Conservation (phyloP, 1,140 invertebrate genomes). For the Coptotermes formosanus region DNA sequence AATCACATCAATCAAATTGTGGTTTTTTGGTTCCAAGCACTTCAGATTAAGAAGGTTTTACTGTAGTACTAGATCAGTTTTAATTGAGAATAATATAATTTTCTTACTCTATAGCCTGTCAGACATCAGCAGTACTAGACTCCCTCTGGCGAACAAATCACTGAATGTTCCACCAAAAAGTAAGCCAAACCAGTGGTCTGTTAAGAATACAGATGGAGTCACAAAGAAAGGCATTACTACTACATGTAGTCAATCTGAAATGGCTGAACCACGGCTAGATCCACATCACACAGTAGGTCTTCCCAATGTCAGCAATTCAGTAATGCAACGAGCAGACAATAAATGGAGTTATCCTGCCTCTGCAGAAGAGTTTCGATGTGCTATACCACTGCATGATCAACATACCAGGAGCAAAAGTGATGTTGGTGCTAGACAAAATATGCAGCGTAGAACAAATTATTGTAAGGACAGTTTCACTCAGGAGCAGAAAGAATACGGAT, state of each 20-base stretch:
- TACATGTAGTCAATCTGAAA: background rate
- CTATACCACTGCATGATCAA: background rate
- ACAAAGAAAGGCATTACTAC: background rate
- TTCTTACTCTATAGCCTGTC: background rate
- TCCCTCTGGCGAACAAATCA: background rate
- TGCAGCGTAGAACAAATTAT: background rate
- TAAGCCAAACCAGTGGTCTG: background rate
- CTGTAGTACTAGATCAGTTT: too few relatives aligned
- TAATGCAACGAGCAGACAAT: background rate
- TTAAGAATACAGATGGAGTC: background rate
- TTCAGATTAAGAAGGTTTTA: too few relatives aligned
- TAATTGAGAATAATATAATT: background rate
- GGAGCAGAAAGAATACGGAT: background rate
- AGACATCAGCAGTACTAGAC: slow-evolving; percentile 1
- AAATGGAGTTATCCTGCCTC: background rate
- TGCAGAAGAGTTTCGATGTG: background rate
- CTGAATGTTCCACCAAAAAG: background rate
- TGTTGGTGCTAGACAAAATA: background rate
- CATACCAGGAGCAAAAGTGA: background rate
- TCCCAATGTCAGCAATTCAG: background rate
- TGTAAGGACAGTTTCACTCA: background rate
- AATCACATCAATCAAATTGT: too few relatives aligned
- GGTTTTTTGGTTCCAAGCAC: too few relatives aligned
- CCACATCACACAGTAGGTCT: background rate
- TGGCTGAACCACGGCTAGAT: background rate